A percentile compares a stretch with the other conserved stretches of the same genome.
Conservation (phyloP, 2,888 invertebrate genomes). For the Reticulitermes lucifugus region DNA sequence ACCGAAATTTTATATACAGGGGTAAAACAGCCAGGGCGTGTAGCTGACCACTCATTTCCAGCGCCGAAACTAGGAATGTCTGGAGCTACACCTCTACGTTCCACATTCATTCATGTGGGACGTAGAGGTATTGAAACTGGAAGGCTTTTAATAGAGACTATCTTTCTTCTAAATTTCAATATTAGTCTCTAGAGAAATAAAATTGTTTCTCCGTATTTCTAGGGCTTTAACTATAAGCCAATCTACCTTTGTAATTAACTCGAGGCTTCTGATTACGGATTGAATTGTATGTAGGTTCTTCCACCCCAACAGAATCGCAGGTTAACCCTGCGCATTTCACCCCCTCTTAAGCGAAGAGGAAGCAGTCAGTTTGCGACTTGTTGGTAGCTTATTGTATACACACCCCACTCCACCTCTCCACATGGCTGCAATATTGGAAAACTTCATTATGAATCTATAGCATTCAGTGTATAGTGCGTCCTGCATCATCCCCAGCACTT, state of each 20-base stretch:
- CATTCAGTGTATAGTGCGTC: neutral
- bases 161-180: too few species aligned
- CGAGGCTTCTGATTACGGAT: neutral
- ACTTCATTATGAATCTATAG: conserved; percentile 40
- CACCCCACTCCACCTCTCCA: neutral
- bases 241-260: neutral
- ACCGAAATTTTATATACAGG: too few species aligned
- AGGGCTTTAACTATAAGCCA: too few species aligned
- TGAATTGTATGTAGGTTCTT: neutral
- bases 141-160: too few species aligned
- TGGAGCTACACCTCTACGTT: too few species aligned
- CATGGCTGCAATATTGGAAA: conserved; percentile 36
- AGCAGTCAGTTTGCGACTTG: conserved; percentile 33
- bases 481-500: conserved; percentile 9
- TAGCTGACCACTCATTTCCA: too few species aligned
- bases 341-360: neutral
- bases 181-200: too few species aligned
- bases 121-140: too few species aligned
- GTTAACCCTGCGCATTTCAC: neutral
- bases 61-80: too few species aligned
- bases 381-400: conserved; percentile 27
- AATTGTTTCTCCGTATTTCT: too few species aligned
- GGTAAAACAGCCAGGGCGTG: too few species aligned
- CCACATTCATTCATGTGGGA: too few species aligned
- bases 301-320: neutral